Conservation (phyloP, 2,888 invertebrate species). For the Stenodera caucasica region DNA sequence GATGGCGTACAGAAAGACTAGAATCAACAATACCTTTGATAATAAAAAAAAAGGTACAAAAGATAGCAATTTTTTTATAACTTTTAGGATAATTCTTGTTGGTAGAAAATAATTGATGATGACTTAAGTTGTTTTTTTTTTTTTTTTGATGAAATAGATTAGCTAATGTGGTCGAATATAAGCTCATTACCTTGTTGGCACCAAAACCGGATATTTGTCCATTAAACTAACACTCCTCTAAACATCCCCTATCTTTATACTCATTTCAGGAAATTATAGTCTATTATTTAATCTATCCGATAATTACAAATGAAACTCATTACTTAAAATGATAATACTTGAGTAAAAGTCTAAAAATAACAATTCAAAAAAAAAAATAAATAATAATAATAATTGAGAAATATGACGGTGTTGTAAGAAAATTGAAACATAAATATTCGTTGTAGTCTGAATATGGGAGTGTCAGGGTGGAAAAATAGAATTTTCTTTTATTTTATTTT, state of each 20-base stretch:
- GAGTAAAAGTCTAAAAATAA: too few relatives aligned
- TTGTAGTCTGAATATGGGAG: background rate
- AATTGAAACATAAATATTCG: slow-evolving; percentile 17
- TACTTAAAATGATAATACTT: too few relatives aligned
- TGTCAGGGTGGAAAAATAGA: background rate
- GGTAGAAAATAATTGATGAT: too few relatives aligned
- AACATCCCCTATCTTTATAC: slow-evolving; percentile 8
- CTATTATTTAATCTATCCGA: slow-evolving; percentile 23
- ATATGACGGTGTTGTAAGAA: too few relatives aligned
- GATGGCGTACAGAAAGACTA: too few relatives aligned
- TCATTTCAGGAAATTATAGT: slow-evolving; percentile 31
- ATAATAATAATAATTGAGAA: too few relatives aligned
- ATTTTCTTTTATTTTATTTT: too few relatives aligned
- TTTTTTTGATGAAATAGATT: slow-evolving; percentile 19
- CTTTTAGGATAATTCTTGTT: too few relatives aligned
- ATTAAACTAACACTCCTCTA: slow-evolving; percentile 23
- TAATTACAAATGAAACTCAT: slow-evolving; percentile 18
- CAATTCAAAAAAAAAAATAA: too few relatives aligned
- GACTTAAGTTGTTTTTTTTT: background rate
- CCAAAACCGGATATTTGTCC: slow-evolving; percentile 30
- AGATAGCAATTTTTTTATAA: too few relatives aligned
- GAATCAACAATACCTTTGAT: too few relatives aligned
- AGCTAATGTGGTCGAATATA: slow-evolving; percentile 13
- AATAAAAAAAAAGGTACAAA: too few relatives aligned
- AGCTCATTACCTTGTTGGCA: slow-evolving; percentile 13